Evolutionary conservation across 35 echinoderm and acorn worm species (phyloP).

Genomic region (Heliocidaris erythrogramma): DNA sequence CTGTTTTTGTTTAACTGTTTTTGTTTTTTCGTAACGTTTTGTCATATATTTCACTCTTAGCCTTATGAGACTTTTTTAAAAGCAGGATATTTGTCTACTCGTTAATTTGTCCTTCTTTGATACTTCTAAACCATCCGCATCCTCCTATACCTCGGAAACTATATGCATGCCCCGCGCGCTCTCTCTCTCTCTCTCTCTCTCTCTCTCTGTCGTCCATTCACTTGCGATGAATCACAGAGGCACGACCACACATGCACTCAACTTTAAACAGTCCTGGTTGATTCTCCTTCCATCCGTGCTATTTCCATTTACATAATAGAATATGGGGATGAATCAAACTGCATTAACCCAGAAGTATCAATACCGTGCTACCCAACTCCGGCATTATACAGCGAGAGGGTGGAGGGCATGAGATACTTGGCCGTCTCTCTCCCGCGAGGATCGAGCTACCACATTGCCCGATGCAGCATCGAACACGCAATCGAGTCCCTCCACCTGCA

Average conservation of each 20-base stretch:
- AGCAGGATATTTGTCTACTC: too few species aligned
- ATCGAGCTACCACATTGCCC: neutral
- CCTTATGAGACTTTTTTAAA: too few species aligned
- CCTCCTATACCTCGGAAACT: neutral
- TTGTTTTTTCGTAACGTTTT: too few species aligned
- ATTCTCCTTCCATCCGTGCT: neutral
- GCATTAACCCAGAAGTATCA: constrained; percentile 44
- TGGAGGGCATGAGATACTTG: neutral
- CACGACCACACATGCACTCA: constrained; percentile 16
- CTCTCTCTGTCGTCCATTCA: neutral
- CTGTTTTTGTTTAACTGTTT: too few species aligned
- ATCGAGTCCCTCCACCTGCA: neutral
- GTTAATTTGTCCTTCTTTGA: too few species aligned
- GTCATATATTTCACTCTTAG: too few species aligned
- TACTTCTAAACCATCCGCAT: too few species aligned
- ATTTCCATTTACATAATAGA: constrained; percentile 30
- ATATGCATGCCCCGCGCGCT: neutral
- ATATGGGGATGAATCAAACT: constrained; percentile 37
- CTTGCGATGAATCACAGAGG: constrained; percentile 18
- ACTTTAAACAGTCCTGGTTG: constrained; percentile 16
- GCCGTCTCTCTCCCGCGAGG: neutral
- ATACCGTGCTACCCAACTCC: neutral
- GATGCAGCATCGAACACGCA: neutral
- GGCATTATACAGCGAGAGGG: neutral
- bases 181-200: neutral